These are phyloP conservation scores for Dorcus parallelipipedus DNA, from an alignment of 2,888 invertebrate species.

Conservation along the genomic window DNA sequence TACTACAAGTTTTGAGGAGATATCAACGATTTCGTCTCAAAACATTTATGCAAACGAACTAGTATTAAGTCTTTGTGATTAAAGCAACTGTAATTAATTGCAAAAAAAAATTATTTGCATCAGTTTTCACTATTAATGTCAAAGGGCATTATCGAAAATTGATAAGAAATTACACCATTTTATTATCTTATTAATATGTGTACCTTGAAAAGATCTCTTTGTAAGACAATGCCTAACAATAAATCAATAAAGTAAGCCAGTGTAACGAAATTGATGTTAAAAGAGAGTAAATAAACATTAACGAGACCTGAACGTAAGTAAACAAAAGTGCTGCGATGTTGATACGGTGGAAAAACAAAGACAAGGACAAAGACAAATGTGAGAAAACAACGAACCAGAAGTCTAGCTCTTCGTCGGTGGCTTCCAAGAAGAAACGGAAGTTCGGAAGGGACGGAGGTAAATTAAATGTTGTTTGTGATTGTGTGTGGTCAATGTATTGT, in stretches of 20 bases:
- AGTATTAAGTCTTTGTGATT: no score
- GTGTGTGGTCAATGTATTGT: neutral
- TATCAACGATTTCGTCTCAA: no score
- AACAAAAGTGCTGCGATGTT: conserved; percentile 54
- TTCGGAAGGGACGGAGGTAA: conserved; percentile 77
- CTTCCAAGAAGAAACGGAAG: conserved; percentile 79
- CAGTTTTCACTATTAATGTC: neutral
- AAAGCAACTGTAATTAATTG: no score
- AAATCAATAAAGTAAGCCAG: no score
- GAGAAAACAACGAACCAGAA: conserved; percentile 52
- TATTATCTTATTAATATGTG: neutral
- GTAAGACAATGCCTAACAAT: no score
- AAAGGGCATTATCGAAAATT: neutral
- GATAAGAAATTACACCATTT: neutral
- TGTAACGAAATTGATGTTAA: no score
- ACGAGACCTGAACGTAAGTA: neutral
- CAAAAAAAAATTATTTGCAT: no score
- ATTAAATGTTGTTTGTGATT: conserved; percentile 22
- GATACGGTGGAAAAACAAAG: conserved; percentile 83
- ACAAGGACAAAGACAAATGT: conserved; percentile 66
- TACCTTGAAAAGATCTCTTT: neutral
- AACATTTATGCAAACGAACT: no score
- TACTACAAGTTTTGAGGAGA: no score
- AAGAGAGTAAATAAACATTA: no score
- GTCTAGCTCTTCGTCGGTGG: conserved; percentile 50